These are phyloP conservation scores for Hybognathus amarus DNA, from an alignment of 2,797 vertebrate species.

Conservation along the genomic window DNA sequence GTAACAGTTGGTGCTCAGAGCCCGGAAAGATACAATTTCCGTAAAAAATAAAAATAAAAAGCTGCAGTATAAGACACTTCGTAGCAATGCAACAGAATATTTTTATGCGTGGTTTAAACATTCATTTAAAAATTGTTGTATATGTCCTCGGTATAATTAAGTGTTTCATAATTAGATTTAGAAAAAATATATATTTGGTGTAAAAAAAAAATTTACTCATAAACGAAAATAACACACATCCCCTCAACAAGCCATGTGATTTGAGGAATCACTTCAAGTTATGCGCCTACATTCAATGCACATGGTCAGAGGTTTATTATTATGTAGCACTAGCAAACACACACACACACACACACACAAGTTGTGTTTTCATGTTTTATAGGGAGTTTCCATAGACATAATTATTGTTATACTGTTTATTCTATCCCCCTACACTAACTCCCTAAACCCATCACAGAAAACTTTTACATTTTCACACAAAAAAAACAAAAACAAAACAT, in stretches of 20 bases:
- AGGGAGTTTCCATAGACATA: too few relatives aligned
- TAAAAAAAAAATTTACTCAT: not conserved
- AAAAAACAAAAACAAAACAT: too few relatives aligned
- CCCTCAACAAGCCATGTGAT: not conserved
- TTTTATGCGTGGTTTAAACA: not conserved
- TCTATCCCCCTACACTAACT: too few relatives aligned
- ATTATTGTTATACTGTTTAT: too few relatives aligned
- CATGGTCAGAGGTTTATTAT: not conserved
- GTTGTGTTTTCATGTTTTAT: too few relatives aligned
- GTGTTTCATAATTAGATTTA: not conserved
- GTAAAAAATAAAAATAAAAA: constrained; percentile 27
- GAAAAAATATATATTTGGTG: not conserved
- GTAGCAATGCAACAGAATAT: not conserved
- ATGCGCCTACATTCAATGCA: not conserved
- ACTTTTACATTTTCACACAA: too few relatives aligned
- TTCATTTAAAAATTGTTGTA: not conserved
- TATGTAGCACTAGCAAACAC: not conserved
- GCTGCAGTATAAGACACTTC: constrained; percentile 28
- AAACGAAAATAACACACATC: not conserved
- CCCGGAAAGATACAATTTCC: constrained; percentile 49
- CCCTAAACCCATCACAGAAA: too few relatives aligned
- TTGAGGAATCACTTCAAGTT: not conserved
- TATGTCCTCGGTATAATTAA: not conserved
- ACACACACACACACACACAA: too few relatives aligned
- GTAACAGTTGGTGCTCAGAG: constrained; percentile 63